Evolutionary conservation across 2,888 invertebrate genomes (phyloP).

Genomic region (Pyrgus malvae): DNA sequence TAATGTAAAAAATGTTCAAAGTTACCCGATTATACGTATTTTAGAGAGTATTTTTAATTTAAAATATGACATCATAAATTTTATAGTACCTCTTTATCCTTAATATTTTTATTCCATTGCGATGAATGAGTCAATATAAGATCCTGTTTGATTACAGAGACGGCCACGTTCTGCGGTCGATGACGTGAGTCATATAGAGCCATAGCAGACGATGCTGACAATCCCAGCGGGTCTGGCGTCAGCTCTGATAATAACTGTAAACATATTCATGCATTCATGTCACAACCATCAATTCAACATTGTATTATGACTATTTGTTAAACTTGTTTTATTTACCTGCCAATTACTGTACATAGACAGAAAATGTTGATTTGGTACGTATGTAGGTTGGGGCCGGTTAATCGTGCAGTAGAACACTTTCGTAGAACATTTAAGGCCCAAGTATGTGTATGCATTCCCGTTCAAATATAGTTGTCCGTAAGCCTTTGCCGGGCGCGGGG

Average conservation of each 20-base stretch:
- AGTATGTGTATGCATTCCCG: conserved; percentile 95
- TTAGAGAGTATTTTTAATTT: too few relatives aligned
- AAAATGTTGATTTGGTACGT: conserved; percentile 93
- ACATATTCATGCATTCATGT: conserved; percentile 51
- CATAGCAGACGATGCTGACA: conserved; percentile 86
- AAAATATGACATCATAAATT: background rate
- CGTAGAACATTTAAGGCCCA: conserved; percentile 95
- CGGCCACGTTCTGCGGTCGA: conserved; percentile 82
- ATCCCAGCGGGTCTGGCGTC: conserved; percentile 85
- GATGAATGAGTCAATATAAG: conserved; percentile 85
- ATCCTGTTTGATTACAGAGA: conserved; percentile 83
- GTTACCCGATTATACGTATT: too few relatives aligned
- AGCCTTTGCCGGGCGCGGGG: conserved; percentile 93
- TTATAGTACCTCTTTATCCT: conserved; percentile 64
- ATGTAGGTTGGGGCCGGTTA: conserved; percentile 96
- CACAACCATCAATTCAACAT: conserved; percentile 35
- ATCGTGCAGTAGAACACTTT: conserved; percentile 96
- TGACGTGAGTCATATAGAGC: conserved; percentile 90
- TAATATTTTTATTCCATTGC: conserved; percentile 77
- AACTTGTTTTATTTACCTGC: conserved; percentile 81
- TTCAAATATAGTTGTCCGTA: conserved; percentile 94
- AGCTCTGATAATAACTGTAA: conserved; percentile 85
- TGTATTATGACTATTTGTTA: conserved; percentile 27
- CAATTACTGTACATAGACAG: conserved; percentile 99
- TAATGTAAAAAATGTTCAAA: too few relatives aligned